Percentiles rank a stretch among this genome's conserved stretches.
Evolutionary conservation across 2,797 vertebrate species (phyloP).

Genomic region (Oophaga sylvatica): DNA sequence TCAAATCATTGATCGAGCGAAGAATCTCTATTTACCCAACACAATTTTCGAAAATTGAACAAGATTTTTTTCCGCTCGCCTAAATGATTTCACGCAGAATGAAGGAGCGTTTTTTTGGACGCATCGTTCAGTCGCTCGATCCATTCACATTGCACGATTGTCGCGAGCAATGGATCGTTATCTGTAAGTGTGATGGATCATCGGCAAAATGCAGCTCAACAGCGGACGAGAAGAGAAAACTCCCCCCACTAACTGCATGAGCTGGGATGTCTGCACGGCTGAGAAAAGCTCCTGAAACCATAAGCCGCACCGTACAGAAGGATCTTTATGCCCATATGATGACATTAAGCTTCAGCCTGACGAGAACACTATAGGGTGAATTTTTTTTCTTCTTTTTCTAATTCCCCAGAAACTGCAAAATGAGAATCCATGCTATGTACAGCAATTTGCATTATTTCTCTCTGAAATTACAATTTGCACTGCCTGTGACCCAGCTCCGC

Average conservation of each 20-base stretch:
- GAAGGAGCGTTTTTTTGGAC: too few species aligned
- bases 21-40: too few species aligned
- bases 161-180: too few species aligned
- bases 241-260: neutral
- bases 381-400: neutral
- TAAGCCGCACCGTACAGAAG: neutral
- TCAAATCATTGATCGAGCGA: too few species aligned
- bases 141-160: too few species aligned
- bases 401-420: conserved; percentile 27
- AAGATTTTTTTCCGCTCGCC: too few species aligned
- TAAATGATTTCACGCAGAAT: too few species aligned
- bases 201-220: neutral
- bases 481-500: conserved; percentile 47
- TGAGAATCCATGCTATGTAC: conserved; percentile 26
- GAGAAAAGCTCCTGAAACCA: too few species aligned
- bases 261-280: neutral
- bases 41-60: too few species aligned
- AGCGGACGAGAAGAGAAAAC: neutral
- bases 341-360: neutral
- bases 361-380: neutral
- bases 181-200: too few species aligned
- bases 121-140: too few species aligned
- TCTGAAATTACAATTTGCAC: conserved; percentile 55
- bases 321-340: neutral
- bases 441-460: conserved; percentile 51